A percentile compares a stretch with the other conserved stretches of the same genome.
These are phyloP conservation scores for Mythimna pallens DNA, from an alignment of 2,888 invertebrate genomes.

Conservation along the genomic window DNA sequence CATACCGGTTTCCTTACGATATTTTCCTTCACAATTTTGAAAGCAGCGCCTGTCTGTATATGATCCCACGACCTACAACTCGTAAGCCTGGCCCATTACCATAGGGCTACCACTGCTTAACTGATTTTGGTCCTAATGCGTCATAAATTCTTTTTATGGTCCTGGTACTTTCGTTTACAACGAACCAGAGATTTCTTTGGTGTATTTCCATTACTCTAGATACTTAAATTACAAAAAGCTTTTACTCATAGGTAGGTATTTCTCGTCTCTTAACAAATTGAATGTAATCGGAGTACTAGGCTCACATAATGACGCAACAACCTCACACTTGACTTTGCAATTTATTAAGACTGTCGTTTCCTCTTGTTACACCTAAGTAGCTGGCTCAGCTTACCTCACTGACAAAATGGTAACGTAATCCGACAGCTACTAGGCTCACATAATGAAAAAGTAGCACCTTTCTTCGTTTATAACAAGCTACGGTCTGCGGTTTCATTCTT, in stretches of 20 bases:
- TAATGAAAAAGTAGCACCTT: neutral
- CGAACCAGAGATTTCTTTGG: neutral
- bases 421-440: constrained; percentile 12
- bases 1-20: too few relatives aligned
- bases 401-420: constrained; percentile 22
- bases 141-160: too few relatives aligned
- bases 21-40: too few relatives aligned
- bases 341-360: constrained; percentile 29
- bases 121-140: too few relatives aligned
- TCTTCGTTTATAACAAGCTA: neutral
- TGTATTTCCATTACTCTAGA: neutral
- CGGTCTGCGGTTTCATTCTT: neutral
- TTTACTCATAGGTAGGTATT: neutral
- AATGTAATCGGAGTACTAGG: constrained; percentile 31
- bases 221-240: neutral
- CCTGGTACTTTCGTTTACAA: too few relatives aligned
- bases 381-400: constrained; percentile 25
- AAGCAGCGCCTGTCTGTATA: too few relatives aligned
- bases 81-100: too few relatives aligned
- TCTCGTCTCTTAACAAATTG: constrained; percentile 10
- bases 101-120: too few relatives aligned
- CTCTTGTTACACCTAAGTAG: constrained; percentile 9
- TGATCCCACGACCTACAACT: too few relatives aligned
- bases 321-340: constrained; percentile 21
- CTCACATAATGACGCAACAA: constrained; percentile 32